Conservation (phyloP, 2,113 vertebrate genomes). For the Amphilophus citrinellus region DNA sequence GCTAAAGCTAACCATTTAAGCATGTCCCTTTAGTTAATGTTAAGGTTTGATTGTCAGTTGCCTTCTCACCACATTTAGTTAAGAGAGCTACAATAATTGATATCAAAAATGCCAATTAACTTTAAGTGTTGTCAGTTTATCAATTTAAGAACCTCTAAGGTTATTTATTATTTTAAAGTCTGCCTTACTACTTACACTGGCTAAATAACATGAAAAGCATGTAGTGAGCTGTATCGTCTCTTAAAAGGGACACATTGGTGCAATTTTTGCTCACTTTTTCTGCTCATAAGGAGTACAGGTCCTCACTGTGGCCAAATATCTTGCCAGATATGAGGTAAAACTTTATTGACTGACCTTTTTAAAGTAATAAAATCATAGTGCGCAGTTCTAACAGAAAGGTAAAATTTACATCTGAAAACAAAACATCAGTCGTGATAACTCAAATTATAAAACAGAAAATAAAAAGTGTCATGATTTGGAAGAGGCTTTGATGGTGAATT, state of each 20-base stretch:
- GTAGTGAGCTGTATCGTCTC: neutral
- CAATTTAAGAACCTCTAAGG: neutral
- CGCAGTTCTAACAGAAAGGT: slow-evolving; percentile 4
- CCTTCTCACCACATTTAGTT: neutral
- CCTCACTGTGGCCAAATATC: neutral
- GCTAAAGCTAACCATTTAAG: neutral
- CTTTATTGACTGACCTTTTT: slow-evolving; percentile 15
- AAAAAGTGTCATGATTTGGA: slow-evolving; percentile 9
- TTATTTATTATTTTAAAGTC: neutral
- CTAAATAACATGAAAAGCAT: slow-evolving; percentile 6
- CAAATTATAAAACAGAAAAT: slow-evolving; percentile 38
- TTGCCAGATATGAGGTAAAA: slow-evolving; percentile 33
- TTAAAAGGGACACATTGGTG: neutral
- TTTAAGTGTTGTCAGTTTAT: slow-evolving; percentile 14
- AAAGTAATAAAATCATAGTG: slow-evolving; percentile 8
- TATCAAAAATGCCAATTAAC: neutral
- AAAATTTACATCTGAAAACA: slow-evolving; percentile 11
- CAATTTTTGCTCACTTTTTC: neutral
- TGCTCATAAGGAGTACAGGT: neutral
- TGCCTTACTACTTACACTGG: slow-evolving; percentile 14
- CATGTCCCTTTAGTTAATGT: neutral
- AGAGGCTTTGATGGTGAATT: slow-evolving; percentile 73
- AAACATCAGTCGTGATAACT: slow-evolving; percentile 33
- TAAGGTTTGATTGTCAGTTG: slow-evolving; percentile 58
- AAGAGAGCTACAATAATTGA: slow-evolving; percentile 1